Evolutionary conservation across 2,113 vertebrate species (phyloP).

Genomic region (Paracanthobrama guichenoti): DNA sequence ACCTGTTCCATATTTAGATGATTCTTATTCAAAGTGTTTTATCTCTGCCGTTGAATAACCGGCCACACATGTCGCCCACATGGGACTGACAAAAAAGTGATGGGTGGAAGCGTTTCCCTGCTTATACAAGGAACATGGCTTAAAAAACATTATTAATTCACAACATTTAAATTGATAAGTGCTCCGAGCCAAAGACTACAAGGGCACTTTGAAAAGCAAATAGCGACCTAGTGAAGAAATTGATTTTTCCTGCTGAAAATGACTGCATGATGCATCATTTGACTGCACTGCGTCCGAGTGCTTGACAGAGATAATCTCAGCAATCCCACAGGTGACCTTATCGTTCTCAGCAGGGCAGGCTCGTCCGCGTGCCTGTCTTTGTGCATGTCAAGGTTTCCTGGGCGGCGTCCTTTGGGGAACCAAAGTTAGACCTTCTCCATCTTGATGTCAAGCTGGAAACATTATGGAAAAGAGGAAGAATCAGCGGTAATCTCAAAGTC

Average conservation of each 20-base stretch:
- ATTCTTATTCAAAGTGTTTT: background rate
- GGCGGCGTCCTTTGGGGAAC: slow-evolving; percentile 81
- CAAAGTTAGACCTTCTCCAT: slow-evolving; percentile 82
- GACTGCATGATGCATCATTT: slow-evolving; percentile 94
- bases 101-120: slow-evolving; percentile 7
- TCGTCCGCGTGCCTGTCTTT: slow-evolving; percentile 82
- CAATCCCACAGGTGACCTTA: slow-evolving; percentile 93
- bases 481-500: slow-evolving; percentile 59
- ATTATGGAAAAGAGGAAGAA: slow-evolving; percentile 43
- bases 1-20: background rate
- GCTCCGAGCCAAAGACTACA: slow-evolving; percentile 86
- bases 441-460: slow-evolving; percentile 78
- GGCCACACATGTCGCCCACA: background rate
- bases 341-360: slow-evolving; percentile 87
- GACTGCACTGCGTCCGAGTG: slow-evolving; percentile 93
- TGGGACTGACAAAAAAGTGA: slow-evolving; percentile 7
- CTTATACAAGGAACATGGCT: slow-evolving; percentile 25
- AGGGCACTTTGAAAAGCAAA: slow-evolving; percentile 97
- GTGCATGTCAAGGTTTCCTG: slow-evolving; percentile 88
- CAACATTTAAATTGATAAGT: slow-evolving; percentile 96
- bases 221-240: slow-evolving; percentile 89
- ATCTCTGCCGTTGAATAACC: slow-evolving; percentile 1
- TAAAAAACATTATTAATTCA: slow-evolving; percentile 90
- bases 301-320: slow-evolving; percentile 94
- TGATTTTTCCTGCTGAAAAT: slow-evolving; percentile 87